Percentiles rank a stretch among this genome's conserved stretches.
Evolutionary conservation across 2,888 invertebrate genomes (phyloP).

Genomic region (Julus scanicus): DNA sequence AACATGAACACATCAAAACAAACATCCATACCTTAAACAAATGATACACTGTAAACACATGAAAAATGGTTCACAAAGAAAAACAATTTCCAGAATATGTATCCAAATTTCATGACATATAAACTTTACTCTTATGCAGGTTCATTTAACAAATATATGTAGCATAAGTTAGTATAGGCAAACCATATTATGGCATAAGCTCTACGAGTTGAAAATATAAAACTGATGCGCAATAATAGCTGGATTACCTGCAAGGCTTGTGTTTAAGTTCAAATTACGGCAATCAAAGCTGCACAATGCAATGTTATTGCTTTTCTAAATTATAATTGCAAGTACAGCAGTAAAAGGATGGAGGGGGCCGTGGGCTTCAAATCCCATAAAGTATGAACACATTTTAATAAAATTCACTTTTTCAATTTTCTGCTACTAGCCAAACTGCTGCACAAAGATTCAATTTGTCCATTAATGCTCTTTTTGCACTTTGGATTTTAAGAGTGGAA

Average conservation of each 20-base stretch:
- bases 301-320: background rate
- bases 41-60: background rate
- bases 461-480: background rate
- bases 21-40: background rate
- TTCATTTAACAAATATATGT: background rate
- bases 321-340: background rate
- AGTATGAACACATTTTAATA: too few species aligned
- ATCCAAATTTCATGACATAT: background rate
- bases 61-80: background rate
- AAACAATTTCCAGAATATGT: background rate
- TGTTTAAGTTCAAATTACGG: background rate
- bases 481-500: too few species aligned
- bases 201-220: background rate
- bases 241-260: background rate
- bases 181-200: background rate
- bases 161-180: constrained; percentile 9
- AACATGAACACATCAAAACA: background rate
- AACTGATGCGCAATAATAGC: background rate
- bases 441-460: background rate
- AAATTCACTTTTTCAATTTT: background rate
- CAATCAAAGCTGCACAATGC: background rate
- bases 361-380: too few species aligned
- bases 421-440: background rate
- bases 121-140: background rate
- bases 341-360: too few species aligned